These are phyloP conservation scores for Notoglanidium macrostoma DNA, from an alignment of 2,797 vertebrate genomes.

Conservation along the genomic window DNA sequence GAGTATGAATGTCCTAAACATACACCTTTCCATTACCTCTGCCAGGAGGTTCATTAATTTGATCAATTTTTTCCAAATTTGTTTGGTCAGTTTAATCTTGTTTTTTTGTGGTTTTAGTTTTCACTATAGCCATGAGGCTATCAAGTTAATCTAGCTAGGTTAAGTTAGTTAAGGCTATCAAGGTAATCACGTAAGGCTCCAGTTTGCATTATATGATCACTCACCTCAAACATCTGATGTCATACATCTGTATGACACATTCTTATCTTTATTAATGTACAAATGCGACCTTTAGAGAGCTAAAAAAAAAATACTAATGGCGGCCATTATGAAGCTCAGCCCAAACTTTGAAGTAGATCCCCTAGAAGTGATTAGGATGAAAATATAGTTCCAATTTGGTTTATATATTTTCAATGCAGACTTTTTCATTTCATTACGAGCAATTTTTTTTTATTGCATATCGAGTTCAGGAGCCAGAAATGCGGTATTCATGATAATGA, in stretches of 20 bases:
- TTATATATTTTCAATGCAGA: not conserved
- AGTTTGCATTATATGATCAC: not conserved
- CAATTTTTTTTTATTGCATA: not conserved
- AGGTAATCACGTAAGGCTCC: not conserved
- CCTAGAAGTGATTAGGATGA: not conserved
- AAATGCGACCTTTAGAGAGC: not conserved
- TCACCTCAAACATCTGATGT: too few relatives aligned
- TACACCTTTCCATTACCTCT: not conserved
- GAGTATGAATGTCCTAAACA: not conserved
- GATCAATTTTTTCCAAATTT: not conserved
- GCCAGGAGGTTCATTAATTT: not conserved
- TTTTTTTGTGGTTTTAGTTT: too few relatives aligned
- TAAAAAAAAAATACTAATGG: not conserved
- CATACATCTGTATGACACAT: not conserved
- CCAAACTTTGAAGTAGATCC: not conserved
- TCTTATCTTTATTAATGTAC: not conserved
- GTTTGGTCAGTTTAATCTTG: not conserved
- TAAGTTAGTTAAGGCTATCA: not conserved
- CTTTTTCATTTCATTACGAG: not conserved
- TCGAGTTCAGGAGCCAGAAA: not conserved
- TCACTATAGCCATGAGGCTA: not conserved
- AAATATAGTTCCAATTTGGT: not conserved
- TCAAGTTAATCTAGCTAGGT: too few relatives aligned
- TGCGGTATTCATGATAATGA: not conserved
- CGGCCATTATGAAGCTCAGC: not conserved